Conservation (phyloP, 2,113 vertebrate genomes). For the Lucifuga dentata region DNA sequence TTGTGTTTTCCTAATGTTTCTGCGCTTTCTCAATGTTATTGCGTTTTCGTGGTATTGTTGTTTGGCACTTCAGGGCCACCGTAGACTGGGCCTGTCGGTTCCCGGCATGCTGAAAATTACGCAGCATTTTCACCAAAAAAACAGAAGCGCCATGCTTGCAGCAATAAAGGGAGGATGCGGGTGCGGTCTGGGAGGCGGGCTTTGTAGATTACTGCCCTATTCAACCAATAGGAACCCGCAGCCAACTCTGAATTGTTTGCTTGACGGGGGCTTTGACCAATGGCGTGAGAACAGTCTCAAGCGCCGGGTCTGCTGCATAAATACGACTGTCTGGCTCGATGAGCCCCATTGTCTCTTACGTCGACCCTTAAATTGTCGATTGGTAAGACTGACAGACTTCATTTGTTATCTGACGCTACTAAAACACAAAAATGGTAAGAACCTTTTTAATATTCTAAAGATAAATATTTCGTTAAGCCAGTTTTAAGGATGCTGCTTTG, state of each 20-base stretch:
- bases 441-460: too few species aligned
- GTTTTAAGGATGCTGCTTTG: too few species aligned
- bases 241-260: neutral
- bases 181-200: constrained; percentile 59
- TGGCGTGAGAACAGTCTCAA: constrained; percentile 33
- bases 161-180: constrained; percentile 56
- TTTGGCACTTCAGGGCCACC: too few species aligned
- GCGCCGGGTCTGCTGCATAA: constrained; percentile 75
- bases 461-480: too few species aligned
- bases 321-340: constrained; percentile 69
- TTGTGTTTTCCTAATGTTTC: too few species aligned
- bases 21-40: too few species aligned
- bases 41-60: too few species aligned
- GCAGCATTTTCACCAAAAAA: constrained; percentile 52
- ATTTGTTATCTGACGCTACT: constrained; percentile 15
- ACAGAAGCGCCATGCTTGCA: constrained; percentile 43
- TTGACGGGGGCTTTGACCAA: constrained; percentile 60
- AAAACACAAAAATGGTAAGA: constrained; percentile 78
- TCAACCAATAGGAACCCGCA: constrained; percentile 62
- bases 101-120: constrained; percentile 41
- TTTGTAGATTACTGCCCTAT: neutral
- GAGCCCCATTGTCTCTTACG: constrained; percentile 88
- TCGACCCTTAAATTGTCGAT: constrained; percentile 91
- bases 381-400: constrained; percentile 84
- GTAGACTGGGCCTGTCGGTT: constrained; percentile 11